Conservation (phyloP, 2,888 invertebrate genomes). For the Odontothrips loti region DNA sequence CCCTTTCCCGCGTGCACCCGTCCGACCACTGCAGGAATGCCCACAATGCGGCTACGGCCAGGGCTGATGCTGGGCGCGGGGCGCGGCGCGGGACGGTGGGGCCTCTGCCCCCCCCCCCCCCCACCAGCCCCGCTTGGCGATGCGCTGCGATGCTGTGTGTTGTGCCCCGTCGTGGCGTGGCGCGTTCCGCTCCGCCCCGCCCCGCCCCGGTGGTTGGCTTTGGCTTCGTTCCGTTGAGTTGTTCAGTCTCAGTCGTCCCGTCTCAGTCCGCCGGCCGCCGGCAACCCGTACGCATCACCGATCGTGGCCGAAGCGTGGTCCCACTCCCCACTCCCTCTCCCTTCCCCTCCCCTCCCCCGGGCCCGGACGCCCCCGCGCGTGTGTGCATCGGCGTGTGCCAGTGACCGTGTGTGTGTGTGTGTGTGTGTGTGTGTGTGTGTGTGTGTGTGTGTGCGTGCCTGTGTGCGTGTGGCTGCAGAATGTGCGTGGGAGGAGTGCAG, state of each 20-base stretch:
- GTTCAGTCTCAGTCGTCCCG: background rate
- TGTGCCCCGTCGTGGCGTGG: background rate
- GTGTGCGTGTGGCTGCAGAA: background rate
- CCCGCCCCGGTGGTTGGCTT: background rate
- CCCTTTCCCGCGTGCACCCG: background rate
- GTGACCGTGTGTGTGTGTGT: background rate
- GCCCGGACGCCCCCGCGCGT: background rate
- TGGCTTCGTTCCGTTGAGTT: background rate
- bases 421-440: background rate
- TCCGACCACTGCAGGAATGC: slow-evolving; percentile 21
- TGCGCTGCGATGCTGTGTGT: slow-evolving; percentile 2
- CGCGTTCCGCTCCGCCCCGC: background rate
- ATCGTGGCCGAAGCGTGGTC: background rate
- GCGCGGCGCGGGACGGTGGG: slow-evolving; percentile 5
- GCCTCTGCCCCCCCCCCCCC: background rate
- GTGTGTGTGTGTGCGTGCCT: background rate
- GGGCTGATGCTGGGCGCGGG: background rate
- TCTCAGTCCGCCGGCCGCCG: slow-evolving; percentile 15
- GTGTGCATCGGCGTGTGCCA: background rate
- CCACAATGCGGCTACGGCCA: background rate
- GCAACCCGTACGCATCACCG: background rate
- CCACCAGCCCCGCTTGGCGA: background rate
- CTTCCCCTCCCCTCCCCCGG: background rate
- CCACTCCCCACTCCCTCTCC: background rate
- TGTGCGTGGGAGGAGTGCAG: background rate